Conservation (phyloP, 2,888 invertebrate genomes). For the Lepidocyrtinus sp. region DNA sequence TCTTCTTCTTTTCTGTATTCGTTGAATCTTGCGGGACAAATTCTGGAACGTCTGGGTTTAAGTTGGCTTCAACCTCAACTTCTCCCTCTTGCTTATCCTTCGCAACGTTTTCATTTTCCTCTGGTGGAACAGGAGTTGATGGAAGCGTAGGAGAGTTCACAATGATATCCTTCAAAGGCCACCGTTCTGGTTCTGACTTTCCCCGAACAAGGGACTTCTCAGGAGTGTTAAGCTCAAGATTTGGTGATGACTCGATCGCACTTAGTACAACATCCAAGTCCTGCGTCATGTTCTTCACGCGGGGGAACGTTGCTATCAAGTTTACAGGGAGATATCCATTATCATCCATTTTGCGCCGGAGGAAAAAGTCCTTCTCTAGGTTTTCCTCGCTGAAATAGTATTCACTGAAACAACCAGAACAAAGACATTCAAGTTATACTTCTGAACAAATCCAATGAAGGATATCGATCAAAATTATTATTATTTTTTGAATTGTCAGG, state of each 20-base stretch:
- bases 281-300: slow-evolving; percentile 76
- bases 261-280: slow-evolving; percentile 62
- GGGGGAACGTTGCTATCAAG: slow-evolving; percentile 95
- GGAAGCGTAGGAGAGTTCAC: too few relatives aligned
- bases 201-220: slow-evolving; percentile 76
- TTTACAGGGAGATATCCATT: slow-evolving; percentile 94
- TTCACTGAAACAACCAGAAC: slow-evolving; percentile 85
- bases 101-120: background rate
- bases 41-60: background rate
- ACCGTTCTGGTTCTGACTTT: slow-evolving; percentile 84
- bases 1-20: slow-evolving; percentile 67
- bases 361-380: slow-evolving; percentile 94
- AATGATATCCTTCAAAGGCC: slow-evolving; percentile 86
- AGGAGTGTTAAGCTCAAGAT: slow-evolving; percentile 57
- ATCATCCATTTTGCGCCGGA: slow-evolving; percentile 78
- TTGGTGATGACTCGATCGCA: slow-evolving; percentile 62
- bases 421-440: background rate
- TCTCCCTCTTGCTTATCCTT: slow-evolving; percentile 20
- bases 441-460: background rate
- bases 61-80: slow-evolving; percentile 51
- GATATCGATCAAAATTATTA: too few relatives aligned
- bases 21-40: slow-evolving; percentile 29
- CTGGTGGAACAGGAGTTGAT: slow-evolving; percentile 70
- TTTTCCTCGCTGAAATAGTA: slow-evolving; percentile 99
- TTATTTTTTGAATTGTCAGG: background rate